phyloP scores from a whole-genome alignment of 2,113 vertebrate genomes.

The Pseudorectes ferrugineus region DNA sequence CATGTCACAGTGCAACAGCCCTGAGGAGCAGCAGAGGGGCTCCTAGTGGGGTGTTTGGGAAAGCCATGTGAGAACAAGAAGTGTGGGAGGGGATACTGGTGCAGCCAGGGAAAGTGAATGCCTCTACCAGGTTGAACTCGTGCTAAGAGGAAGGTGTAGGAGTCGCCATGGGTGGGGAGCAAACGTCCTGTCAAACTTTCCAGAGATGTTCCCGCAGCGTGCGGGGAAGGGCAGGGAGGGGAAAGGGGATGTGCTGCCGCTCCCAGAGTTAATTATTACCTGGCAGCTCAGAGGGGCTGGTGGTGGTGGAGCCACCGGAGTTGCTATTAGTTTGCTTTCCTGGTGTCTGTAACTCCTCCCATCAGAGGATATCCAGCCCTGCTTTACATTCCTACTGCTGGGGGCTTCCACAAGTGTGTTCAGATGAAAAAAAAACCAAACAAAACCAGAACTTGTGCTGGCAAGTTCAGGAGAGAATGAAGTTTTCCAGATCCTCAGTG shows the following conservation, averaged over 20 bases:
- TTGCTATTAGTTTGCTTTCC: neutral
- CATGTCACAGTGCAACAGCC: fast-evolving
- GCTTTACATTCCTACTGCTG: neutral
- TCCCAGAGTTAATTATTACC: conserved; percentile 30
- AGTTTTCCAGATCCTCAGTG: neutral
- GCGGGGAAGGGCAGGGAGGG: conserved; percentile 1
- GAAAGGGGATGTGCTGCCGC: neutral
- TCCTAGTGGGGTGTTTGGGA: fast-evolving
- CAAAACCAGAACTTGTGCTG: neutral
- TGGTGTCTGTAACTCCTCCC: neutral
- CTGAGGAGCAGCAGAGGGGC: neutral
- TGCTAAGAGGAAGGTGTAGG: conserved; percentile 26
- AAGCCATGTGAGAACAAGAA: neutral
- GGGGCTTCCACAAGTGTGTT: neutral
- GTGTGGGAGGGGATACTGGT: neutral
- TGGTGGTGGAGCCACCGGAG: neutral
- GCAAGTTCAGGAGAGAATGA: neutral
- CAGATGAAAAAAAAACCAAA: neutral
- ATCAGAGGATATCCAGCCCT: neutral
- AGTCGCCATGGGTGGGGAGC: neutral
- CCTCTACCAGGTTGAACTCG: neutral
- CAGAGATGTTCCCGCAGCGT: neutral
- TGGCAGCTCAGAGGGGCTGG: neutral
- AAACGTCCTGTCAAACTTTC: conserved; percentile 50
- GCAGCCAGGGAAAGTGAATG: neutral